These are phyloP conservation scores for Cataglyphis albicans DNA, from an alignment of 2,888 invertebrate genomes.

Conservation along the genomic window DNA sequence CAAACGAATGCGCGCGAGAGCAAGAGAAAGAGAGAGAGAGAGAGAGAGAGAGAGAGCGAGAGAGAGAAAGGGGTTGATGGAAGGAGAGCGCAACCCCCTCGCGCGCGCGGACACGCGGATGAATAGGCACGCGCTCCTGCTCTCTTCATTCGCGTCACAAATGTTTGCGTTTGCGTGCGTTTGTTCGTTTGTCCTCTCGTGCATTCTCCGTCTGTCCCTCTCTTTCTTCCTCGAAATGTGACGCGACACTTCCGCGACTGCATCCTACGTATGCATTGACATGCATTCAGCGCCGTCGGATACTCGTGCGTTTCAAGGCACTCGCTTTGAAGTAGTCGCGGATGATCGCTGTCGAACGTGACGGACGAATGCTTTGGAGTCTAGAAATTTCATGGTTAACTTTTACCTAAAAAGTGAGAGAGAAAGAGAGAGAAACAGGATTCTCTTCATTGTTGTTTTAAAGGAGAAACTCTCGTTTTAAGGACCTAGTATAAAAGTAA, in stretches of 20 bases:
- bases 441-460: conserved; percentile 8
- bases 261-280: conserved; percentile 43
- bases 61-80: background rate
- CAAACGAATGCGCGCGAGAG: conserved; percentile 18
- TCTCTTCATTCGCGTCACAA: conserved; percentile 27
- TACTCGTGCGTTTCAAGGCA: conserved; percentile 12
- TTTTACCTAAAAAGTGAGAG: conserved; percentile 23
- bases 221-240: background rate
- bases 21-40: background rate
- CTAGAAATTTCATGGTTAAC: conserved; percentile 34
- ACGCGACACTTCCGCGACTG: conserved; percentile 46
- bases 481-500: background rate
- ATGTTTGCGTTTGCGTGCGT: conserved; percentile 26
- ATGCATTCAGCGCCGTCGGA: conserved; percentile 43
- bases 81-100: background rate
- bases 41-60: background rate
- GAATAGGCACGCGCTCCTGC: conserved; percentile 35
- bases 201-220: background rate
- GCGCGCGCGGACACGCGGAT: conserved; percentile 35
- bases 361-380: conserved; percentile 28
- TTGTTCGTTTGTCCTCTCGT: background rate
- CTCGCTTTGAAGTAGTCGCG: conserved; percentile 36
- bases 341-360: conserved; percentile 24
- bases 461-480: background rate
- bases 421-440: background rate